Conservation (phyloP, 2,797 vertebrate species). For the Falco novaeseelandiae region DNA sequence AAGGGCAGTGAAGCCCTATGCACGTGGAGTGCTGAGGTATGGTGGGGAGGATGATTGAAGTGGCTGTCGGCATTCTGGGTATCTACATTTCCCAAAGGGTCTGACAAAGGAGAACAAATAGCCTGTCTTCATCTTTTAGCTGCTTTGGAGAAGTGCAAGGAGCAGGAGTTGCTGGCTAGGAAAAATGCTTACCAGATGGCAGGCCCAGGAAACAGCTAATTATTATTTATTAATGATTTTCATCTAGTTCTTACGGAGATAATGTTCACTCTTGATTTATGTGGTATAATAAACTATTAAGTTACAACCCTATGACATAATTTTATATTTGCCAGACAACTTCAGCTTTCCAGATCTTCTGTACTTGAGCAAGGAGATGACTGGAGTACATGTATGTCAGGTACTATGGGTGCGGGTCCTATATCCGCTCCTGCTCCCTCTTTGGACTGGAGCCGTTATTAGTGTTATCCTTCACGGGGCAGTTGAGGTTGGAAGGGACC, state of each 20-base stretch:
- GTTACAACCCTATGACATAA: neutral
- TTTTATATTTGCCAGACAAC: neutral
- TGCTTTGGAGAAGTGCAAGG: neutral
- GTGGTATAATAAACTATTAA: neutral
- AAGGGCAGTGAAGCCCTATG: neutral
- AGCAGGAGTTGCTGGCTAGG: conserved; percentile 30
- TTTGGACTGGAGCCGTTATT: too few species aligned
- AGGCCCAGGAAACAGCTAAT: conserved; percentile 59
- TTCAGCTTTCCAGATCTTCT: neutral
- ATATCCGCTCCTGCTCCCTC: neutral
- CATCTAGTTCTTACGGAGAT: conserved; percentile 25
- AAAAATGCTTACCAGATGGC: conserved; percentile 41
- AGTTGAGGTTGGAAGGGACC: neutral
- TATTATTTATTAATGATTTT: conserved; percentile 58
- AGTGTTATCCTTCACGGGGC: neutral
- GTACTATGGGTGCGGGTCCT: rapidly evolving
- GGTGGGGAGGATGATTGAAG: neutral
- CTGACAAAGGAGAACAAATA: neutral
- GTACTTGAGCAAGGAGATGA: neutral
- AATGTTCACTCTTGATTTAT: conserved; percentile 1
- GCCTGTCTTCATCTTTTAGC: neutral
- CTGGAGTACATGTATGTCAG: rapidly evolving
- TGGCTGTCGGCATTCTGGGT: neutral
- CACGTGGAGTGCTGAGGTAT: neutral
- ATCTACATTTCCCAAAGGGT: neutral